These are phyloP conservation scores for Morpho deidamia DNA, from an alignment of 2,888 invertebrate species.

Conservation along the genomic window DNA sequence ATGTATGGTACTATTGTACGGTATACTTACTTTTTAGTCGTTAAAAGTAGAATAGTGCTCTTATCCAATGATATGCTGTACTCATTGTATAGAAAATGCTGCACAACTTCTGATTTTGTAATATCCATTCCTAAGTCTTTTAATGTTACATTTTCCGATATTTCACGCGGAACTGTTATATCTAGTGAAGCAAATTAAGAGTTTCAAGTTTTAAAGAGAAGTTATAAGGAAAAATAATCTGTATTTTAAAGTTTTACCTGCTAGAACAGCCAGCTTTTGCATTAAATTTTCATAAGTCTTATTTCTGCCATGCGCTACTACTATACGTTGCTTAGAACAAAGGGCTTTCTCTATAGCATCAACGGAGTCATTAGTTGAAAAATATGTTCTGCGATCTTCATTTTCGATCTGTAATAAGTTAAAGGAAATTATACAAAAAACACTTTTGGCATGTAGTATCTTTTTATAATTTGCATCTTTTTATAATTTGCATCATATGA, in stretches of 20 bases:
- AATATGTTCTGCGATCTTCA: neutral
- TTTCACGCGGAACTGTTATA: conserved; percentile 16
- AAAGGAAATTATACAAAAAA: neutral
- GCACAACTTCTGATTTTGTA: conserved; percentile 1
- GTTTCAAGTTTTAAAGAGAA: neutral
- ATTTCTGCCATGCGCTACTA: neutral
- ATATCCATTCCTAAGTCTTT: conserved; percentile 11
- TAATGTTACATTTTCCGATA: conserved; percentile 9
- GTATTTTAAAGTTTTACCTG: conserved; percentile 1
- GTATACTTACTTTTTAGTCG: conserved; percentile 9
- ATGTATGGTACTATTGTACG: neutral
- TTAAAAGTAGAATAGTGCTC: neutral
- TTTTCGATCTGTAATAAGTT: neutral
- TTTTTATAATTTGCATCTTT: neutral
- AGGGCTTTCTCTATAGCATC: conserved; percentile 12
- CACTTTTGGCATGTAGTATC: neutral
- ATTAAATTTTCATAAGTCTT: neutral
- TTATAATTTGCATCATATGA: neutral
- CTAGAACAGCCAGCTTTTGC: conserved; percentile 1
- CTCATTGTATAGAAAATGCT: neutral
- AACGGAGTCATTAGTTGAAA: neutral
- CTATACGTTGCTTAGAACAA: conserved; percentile 4
- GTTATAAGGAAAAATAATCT: neutral
- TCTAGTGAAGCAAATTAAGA: neutral
- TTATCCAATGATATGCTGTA: neutral